Evolutionary conservation across 2,888 invertebrate genomes (phyloP), one percentile per base, ranked within the genome.

Genomic region (Crematogaster levior): DNA sequence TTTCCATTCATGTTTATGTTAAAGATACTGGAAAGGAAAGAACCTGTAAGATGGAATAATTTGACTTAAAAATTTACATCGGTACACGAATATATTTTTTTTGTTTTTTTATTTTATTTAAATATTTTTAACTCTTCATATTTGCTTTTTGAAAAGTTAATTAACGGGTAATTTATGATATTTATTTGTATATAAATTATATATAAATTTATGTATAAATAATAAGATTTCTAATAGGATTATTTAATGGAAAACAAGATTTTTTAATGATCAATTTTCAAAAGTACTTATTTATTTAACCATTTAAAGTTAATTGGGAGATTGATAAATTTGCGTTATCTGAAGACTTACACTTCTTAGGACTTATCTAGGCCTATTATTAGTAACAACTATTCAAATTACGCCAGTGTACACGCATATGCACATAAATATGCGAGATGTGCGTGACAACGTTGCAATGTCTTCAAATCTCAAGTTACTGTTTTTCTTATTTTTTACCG

Each of bases 361-460:
- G 1, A 5, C 21, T n/a, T 24, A 10, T 21, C 34, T 48, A n/a
- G n/a, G n/a, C n/a, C n/a, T n/a, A n/a, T n/a, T n/a, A n/a, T n/a
- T n/a, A 77, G 61, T 84, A 84, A 81, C 70, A 60, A 84, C 46
- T 85, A 84, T 85, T 81, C 65, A 84, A 80, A 84, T 85, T 58
- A 53, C 40, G 53, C 60, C 68, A 60, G 68, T 68, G 66, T 40
- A 51, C 73, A 43, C 46, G 48, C 65, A 68, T 60, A 34, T 74
- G 73, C 66, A 27, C 37, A 21, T 34, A 72, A 56, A 61, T 43
- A 21, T 61, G 61, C 61, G 15, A 48, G 34, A 58, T 30, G 73
- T 70, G 61, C 56, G 70, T 66, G 74, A 58, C 40, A 30, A 46
- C 53, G 24, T 43, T 65, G 30, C 74, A 48, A 60, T 84, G 43